These are phyloP conservation scores for Pyxicephalus adspersus DNA, from an alignment of 2,113 vertebrate species.

Conservation along the genomic window DNA sequence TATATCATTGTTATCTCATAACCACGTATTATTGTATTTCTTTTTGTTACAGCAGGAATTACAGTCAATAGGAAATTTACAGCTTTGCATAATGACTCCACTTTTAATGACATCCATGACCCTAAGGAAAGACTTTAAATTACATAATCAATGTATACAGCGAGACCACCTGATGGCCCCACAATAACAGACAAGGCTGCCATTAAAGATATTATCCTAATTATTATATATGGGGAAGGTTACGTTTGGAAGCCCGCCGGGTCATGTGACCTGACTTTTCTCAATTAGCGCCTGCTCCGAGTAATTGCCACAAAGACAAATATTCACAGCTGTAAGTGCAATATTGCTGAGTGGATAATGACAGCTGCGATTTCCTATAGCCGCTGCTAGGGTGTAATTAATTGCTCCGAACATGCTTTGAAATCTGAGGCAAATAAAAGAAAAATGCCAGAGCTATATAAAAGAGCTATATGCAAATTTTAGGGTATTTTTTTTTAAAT, in stretches of 20 bases:
- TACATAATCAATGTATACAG: neutral
- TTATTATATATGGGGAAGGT: neutral
- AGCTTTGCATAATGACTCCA: too few species aligned
- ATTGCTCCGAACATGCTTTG: conserved; percentile 34
- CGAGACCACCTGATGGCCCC: neutral
- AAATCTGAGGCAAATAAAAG: neutral
- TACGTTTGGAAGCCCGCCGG: neutral
- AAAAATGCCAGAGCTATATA: neutral
- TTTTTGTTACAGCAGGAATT: too few species aligned
- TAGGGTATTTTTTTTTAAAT: conserved; percentile 9
- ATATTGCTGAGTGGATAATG: conserved; percentile 15
- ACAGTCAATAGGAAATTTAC: too few species aligned
- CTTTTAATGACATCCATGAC: too few species aligned
- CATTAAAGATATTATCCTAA: neutral
- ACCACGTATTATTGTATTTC: too few species aligned
- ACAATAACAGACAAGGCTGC: too few species aligned
- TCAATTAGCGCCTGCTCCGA: neutral
- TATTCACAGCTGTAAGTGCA: conserved; percentile 11
- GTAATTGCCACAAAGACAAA: conserved; percentile 2
- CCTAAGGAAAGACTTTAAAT: neutral
- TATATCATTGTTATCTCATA: too few species aligned
- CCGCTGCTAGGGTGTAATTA: conserved; percentile 33
- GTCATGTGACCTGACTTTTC: conserved; percentile 5
- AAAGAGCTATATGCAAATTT: conserved; percentile 16
- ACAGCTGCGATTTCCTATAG: conserved; percentile 3